Evolutionary conservation across 2,888 invertebrate genomes (phyloP), one percentile per base, ranked within the genome.

Genomic region (Zhengitettix transpicula): DNA sequence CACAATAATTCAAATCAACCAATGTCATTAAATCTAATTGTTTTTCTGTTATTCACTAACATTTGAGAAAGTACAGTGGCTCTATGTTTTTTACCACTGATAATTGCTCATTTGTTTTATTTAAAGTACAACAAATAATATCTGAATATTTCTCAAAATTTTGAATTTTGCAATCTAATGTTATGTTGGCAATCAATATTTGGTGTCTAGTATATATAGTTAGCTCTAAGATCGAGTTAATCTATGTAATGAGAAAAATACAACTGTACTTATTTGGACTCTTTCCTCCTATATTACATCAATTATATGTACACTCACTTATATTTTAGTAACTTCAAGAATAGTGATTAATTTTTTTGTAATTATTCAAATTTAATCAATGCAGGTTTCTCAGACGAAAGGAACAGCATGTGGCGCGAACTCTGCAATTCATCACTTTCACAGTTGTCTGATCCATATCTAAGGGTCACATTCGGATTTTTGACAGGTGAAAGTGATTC

Each of bases 391-490:
- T 86, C 87, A 57, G 89, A 91, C 65, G 90, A 94, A 70, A 84
- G 84, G 56, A 83, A 81, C 65, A 85, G 85, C 28, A 77, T 88
- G 69, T 95, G 86, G 90, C 81, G 82, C 61, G 84, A 82, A 73
- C 82, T 87, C 60, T 88, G 89, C 66, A 73, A 82, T 1, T 77
- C 75, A 52, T 85, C 90, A n/a, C 81, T 84, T 66, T 77, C 80
- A 17, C 86, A 89, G 70, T 79, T 96, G 58, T 80, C 82, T n/a
- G 89, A 94, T 78, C 88, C 95, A 0, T 93, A 96, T 75, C 80
- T 97, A 63, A 81, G 91, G 68, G 91, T 90, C 9, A 85, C 93
- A 72, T 94, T 96, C 76, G 84, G 86, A 56, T 96, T 96, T 76
- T 79, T 96, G 62, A 89, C 92, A 0, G 83, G 87, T 42, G 87